Percentiles rank a stretch among this genome's conserved stretches.
phyloP scores from a whole-genome alignment of 2,888 invertebrate genomes.

The Dryobota labecula region DNA sequence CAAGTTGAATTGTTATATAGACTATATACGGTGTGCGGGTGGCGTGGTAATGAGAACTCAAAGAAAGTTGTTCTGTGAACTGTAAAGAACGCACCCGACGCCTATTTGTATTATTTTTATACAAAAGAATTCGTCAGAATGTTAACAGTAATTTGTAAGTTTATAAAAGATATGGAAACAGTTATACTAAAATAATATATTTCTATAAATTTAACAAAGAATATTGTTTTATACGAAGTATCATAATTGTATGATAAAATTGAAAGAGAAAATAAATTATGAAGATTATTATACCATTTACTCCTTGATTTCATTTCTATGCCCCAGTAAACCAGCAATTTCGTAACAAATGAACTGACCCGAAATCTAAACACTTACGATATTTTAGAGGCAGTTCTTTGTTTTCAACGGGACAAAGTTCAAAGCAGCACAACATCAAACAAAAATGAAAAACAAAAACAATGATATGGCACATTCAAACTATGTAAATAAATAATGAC shows the following conservation, averaged over 20 bases:
- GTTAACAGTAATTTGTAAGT: conserved; percentile 90
- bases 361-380: background rate
- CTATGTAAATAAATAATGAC: conserved; percentile 57
- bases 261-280: conserved; percentile 89
- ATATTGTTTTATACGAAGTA: conserved; percentile 90
- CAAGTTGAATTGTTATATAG: conserved; percentile 90
- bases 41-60: conserved; percentile 64
- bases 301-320: conserved; percentile 79
- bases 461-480: conserved; percentile 44
- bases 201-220: conserved; percentile 90
- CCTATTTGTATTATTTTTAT: conserved; percentile 89
- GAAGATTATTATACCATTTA: conserved; percentile 90
- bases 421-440: conserved; percentile 1
- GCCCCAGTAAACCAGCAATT: conserved; percentile 1
- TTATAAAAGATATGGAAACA: conserved; percentile 88
- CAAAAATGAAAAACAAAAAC: conserved; percentile 40
- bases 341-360: background rate
- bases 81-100: conserved; percentile 61
- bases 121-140: conserved; percentile 87
- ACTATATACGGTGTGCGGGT: conserved; percentile 71
- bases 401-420: conserved; percentile 16
- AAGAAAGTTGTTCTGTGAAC: conserved; percentile 43
- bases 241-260: conserved; percentile 88
- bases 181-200: conserved; percentile 91
- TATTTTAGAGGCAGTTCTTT: conserved; percentile 1